Evolutionary conservation across 2,113 vertebrate species (phyloP), one percentile per base, ranked within the genome.

Genomic region (Rousettus leschenaultii): DNA sequence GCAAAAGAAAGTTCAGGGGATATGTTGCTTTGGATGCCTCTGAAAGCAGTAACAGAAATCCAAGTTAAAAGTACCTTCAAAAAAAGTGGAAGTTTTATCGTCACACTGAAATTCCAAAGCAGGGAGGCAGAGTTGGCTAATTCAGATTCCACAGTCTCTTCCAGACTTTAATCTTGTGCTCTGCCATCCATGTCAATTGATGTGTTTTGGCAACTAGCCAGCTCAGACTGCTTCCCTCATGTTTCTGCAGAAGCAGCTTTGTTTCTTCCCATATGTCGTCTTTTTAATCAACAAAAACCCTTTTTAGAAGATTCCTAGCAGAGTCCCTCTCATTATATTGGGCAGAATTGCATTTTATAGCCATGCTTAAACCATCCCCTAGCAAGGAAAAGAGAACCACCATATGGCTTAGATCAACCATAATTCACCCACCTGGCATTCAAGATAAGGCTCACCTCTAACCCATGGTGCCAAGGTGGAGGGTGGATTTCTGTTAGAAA

Each of bases 1-100:
- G 22, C 38, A 24, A 79, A 35, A 80, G 55, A 86, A 5, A 18
- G 9, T 70, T 79, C 28, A 70, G 30, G 35, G 28, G 28, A 38
- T 6, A 45, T 6, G 22, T 24, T 16, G 3, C 51, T 73, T 43
- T 71, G 19, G 61, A 66, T 14, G 30, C 9, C 30, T 86, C 14
- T 13, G 5, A 66, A 94, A 89, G 6, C 43, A 95, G 70, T 15
- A 71, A n/a, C 51, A 59, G 51, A 96, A 91, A 66, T n/a, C 16
- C 22, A 22, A 96, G 18, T 26, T 84, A 68, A 43, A 85, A 51
- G 33, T 30, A 35, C 7, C 16, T 87, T 88, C 45, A 28, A 45
- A 71, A 63, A 87, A 71, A 3, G 4, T 11, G 30, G 18, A 74
- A 88, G 11, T 21, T 21, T 74, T 73, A 51, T 21, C 35, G 45